Evolutionary conservation across 2,113 vertebrate genomes (phyloP), one percentile per base, ranked within the genome.

Genomic region (Xyliphius kryptos): DNA sequence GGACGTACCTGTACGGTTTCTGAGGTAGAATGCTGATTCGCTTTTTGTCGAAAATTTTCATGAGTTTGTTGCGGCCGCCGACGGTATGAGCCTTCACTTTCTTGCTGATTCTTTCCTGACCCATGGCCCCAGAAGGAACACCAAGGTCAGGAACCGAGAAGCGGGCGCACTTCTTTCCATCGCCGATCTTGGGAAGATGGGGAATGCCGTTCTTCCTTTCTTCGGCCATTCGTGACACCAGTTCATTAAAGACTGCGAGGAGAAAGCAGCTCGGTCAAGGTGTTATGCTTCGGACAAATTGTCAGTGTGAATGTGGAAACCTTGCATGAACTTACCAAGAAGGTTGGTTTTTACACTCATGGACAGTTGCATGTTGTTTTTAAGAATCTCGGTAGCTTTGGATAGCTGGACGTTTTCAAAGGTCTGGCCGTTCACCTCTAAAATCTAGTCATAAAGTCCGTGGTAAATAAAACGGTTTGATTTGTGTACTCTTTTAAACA

Each of bases 341-440:
- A 99, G 88, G 76, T 99, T 98, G 57, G 95, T 99, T 91, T 98
- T 99, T 89, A 99, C 94, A 91, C 93, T 97, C 89, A 99, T 95
- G 68, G 94, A 94, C 74, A 99, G 82, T 79, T 99, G 96, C 36
- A 93, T 91, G 83, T 99, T 97, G 87, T 97, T 97, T 82, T 89
- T 91, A 76, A 99, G 90, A 76, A 99, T 99, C 87, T 99, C 96
- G 67, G 89, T 91, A 82, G 96, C 96, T 90, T 98, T 99, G 63
- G 83, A 89, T 75, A 98, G 85, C 77, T 95, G 95, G 77, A 98
- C 92, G 50, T 96, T 99, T 87, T 99, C 96, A 75, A 99, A 99
- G 61, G 96, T 99, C 82, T 99, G 95, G 50, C 96, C 96, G 44
- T 99, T 99, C 65, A 99, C 96, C 83, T 99, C 96, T 82, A 99